Conservation (phyloP, 2,797 vertebrate species). For the Gallirallus australis region DNA sequence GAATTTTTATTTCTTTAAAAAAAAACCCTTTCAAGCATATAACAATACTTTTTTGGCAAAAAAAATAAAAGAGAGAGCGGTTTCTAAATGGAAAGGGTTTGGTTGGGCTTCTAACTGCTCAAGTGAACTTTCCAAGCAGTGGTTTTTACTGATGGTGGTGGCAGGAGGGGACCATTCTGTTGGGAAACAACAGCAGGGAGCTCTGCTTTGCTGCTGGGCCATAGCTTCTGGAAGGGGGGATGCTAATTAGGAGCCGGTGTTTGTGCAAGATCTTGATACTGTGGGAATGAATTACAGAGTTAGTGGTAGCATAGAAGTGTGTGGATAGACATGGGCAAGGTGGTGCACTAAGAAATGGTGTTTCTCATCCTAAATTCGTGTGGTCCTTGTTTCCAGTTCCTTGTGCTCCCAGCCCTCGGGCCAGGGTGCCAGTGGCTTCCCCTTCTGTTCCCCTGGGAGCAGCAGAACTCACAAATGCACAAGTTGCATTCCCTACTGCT, state of each 20-base stretch:
- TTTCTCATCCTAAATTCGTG: neutral
- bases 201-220: fast-evolving
- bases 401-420: neutral
- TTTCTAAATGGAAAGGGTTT: neutral
- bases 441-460: neutral
- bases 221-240: neutral
- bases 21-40: neutral
- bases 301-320: neutral
- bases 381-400: neutral
- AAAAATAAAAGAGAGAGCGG: neutral
- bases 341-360: neutral
- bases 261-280: neutral
- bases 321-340: fast-evolving
- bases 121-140: neutral
- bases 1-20: neutral
- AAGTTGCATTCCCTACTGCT: neutral
- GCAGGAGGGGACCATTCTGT: neutral
- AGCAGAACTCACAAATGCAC: neutral
- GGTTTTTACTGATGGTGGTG: neutral
- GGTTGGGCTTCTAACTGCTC: neutral
- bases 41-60: neutral
- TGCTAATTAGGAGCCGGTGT: neutral
- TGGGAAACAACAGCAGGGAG: neutral
- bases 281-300: neutral
- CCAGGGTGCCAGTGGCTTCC: neutral